Base-by-base conservation (phyloP, 2,888 invertebrate genomes). In the Eucera pruinosa region DNA sequence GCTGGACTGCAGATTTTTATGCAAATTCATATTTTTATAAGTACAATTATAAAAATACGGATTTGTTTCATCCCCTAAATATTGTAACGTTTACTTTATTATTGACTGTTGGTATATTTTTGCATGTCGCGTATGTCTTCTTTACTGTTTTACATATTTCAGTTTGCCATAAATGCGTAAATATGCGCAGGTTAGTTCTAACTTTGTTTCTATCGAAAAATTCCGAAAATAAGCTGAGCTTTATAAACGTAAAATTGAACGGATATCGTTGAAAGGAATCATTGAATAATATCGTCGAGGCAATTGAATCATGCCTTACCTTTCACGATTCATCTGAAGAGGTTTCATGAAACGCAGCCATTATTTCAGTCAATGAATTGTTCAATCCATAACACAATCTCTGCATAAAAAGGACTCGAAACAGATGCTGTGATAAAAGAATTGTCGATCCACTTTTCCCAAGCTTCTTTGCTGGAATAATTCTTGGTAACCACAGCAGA, bases 321-420 rank as follows among this genome's bases (percentile, higher is more conserved):
- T 41, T 62, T 43, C 45, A 30, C 25, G 52, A 60, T 52, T 9
- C 41, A 27, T 52, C 30, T 25, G 18, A 2, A 50, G 27, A 50
- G 20, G 60, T 27, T 48, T 25, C 30, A 13, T 5, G 30, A 55
- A 70, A 52, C 25, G 45, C 6, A 23, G 25, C 23, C 50, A 41
- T 69, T 78, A 76, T 55, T 65, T 61, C 64, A 50, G 75, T 78
- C 70, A 41, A 65, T 69, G 61, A 39, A 65, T 66, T 33, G 48
- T 57, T 50, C 60, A 15, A n/a, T 1, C 54, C 30, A 43, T 69
- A 76, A 69, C 45, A n/a, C 39, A 33, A 9, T 6, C 11, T 4
- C 11, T 13, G 60, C 2, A 52, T 36, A 77, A 77, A 70, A 45
- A 45, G 23, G 20, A 9, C 65, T 77, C 55, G 65, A 65, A 66